Evolutionary conservation across 1,140 invertebrate species (phyloP).

Genomic region (Drosophila micromelanica): DNA sequence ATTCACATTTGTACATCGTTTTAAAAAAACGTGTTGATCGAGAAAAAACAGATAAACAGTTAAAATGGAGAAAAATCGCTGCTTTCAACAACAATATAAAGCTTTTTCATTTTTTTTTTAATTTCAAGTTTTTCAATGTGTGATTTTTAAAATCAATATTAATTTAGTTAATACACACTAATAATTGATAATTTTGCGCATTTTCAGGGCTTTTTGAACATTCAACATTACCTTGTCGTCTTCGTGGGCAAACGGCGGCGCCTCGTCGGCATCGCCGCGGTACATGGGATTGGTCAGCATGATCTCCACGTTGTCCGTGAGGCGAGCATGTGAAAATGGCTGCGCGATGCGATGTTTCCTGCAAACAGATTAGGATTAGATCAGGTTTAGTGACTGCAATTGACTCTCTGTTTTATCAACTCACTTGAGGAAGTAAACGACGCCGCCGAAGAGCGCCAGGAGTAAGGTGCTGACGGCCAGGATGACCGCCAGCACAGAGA

Average conservation of each 20-base stretch:
- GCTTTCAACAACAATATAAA: too few species aligned
- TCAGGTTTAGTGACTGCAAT: too few species aligned
- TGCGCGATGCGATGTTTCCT: constrained; percentile 85
- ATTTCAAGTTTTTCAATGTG: too few species aligned
- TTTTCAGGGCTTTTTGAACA: too few species aligned
- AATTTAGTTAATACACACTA: too few species aligned
- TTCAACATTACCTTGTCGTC: constrained; percentile 86
- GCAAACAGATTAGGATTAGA: constrained; percentile 29
- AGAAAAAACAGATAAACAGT: too few species aligned
- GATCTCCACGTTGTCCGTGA: constrained; percentile 92
- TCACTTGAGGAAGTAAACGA: constrained; percentile 79
- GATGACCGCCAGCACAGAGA: constrained; percentile 66
- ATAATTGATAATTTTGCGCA: too few species aligned
- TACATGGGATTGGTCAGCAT: constrained; percentile 92
- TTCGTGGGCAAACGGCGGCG: constrained; percentile 86
- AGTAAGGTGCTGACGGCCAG: constrained; percentile 56
- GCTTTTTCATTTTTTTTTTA: too few species aligned
- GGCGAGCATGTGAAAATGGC: constrained; percentile 91
- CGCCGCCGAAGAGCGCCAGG: constrained; percentile 65
- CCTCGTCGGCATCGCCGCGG: constrained; percentile 88
- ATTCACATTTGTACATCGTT: too few species aligned
- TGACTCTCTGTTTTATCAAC: constrained; percentile 5
- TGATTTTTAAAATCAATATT: too few species aligned
- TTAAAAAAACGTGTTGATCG: too few species aligned
- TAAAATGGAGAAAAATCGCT: too few species aligned